These are phyloP conservation scores for Muraenolepis orangiensis DNA, from an alignment of 2,797 vertebrate genomes.

Conservation along the genomic window DNA sequence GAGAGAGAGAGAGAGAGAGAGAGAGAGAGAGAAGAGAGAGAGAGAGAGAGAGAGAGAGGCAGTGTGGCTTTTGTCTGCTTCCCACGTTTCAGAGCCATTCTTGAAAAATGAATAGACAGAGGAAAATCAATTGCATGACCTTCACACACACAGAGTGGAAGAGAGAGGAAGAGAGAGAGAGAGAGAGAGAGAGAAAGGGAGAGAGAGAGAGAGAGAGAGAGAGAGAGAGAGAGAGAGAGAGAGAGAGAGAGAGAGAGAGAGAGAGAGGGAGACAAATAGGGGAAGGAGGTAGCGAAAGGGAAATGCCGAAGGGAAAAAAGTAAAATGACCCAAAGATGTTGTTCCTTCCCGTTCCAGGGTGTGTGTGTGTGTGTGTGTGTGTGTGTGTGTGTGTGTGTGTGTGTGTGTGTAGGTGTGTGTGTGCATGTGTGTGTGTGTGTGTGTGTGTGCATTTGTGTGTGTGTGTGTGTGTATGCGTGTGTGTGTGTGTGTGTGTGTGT, in stretches of 20 bases:
- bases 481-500: conserved; percentile 5
- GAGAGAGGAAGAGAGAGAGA: conserved; percentile 52
- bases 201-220: conserved; percentile 20
- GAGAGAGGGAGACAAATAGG: conserved; percentile 30
- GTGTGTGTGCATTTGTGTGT: conserved; percentile 10
- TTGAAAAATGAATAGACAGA: conserved; percentile 86
- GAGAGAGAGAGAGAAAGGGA: conserved; percentile 29
- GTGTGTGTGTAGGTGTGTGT: conserved; percentile 30
- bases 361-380: conserved; percentile 11
- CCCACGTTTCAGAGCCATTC: conserved; percentile 84
- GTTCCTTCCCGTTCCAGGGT: conserved; percentile 58
- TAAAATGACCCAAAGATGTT: conserved; percentile 64
- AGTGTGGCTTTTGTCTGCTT: conserved; percentile 82
- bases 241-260: conserved; percentile 50
- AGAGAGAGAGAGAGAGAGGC: conserved; percentile 50
- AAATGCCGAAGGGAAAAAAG: conserved; percentile 61
- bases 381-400: neutral
- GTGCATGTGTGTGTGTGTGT: conserved; percentile 14
- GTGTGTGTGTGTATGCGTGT: conserved; percentile 6
- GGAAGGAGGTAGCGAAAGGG: conserved; percentile 59
- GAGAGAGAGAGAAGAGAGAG: conserved; percentile 27
- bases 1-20: neutral
- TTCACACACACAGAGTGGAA: conserved; percentile 75
- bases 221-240: conserved; percentile 13
- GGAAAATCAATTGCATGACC: conserved; percentile 87